phyloP scores from a whole-genome alignment of 2,797 vertebrate genomes.

The Anguilla anguilla region DNA sequence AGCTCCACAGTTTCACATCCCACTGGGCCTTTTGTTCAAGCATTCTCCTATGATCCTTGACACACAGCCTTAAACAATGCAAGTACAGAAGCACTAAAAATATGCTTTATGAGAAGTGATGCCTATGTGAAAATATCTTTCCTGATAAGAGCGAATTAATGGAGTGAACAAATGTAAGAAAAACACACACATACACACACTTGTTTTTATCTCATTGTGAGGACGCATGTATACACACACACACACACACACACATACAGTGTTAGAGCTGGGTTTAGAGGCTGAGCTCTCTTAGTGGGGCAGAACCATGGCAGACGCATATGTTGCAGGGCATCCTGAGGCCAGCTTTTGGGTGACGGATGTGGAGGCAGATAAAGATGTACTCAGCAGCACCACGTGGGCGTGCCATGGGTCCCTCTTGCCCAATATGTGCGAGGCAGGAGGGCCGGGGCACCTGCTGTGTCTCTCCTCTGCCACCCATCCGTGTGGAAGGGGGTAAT shows the following conservation, averaged over 20 bases:
- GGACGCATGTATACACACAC: background rate
- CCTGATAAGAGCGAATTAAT: background rate
- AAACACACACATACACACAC: background rate
- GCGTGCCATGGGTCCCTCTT: constrained; percentile 36
- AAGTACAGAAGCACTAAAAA: background rate
- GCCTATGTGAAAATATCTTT: background rate
- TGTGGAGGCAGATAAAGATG: constrained; percentile 24
- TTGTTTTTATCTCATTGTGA: background rate
- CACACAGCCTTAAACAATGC: background rate
- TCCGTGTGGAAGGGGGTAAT: constrained; percentile 40
- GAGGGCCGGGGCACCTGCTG: constrained; percentile 42
- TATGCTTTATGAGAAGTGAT: background rate
- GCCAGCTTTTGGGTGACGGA: constrained; percentile 4
- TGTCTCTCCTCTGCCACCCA: constrained; percentile 34
- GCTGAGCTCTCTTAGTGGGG: background rate
- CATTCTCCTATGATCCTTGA: background rate
- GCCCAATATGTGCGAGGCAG: constrained; percentile 34
- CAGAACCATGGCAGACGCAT: constrained; percentile 13
- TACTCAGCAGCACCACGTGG: background rate
- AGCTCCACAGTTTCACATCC: background rate
- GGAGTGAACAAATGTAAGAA: background rate
- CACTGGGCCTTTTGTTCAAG: background rate
- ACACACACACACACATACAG: background rate
- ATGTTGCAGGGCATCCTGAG: background rate
- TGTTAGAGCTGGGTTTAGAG: background rate